Evolutionary conservation across 2,888 invertebrate species (phyloP), one percentile per base, ranked within the genome.

Genomic region (Aricia artaxerxes): DNA sequence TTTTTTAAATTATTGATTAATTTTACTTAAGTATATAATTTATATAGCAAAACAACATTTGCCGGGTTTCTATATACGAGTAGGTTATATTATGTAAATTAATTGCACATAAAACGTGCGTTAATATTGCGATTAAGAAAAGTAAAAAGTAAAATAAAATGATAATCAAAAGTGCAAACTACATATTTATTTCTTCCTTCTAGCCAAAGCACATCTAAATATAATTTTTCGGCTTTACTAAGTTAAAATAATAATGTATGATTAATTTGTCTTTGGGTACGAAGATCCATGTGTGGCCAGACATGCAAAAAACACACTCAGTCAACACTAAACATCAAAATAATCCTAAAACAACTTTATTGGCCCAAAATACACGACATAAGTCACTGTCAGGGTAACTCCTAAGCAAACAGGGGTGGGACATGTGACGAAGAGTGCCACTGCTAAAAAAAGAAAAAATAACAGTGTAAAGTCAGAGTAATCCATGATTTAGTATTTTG

Each of bases 291-390:
- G 38, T 69, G 69, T 69, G 35, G 69, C 13, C 69, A 69, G 13
- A 38, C 69, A 69, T 64, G 64, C 64, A 64, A 64, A 69, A 69
- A 69, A 69, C 69, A 69, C 69, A 16, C 69, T 35, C 35, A 38
- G 6, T 69, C 69, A 69, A 69, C 69, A 69, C 69, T 35, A 24
- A 76, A 76, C 57, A 76, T 76, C 49, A 57, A 76, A 49, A 75
- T 57, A 76, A 76, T 35, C 76, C 76, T 76, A 57, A 76, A 75
- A 76, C 57, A 76, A 76, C 53, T 57, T 76, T 13, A 76, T 76
- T 31, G 11, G 35, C 53, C 49, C 49, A 53, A 76, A 76, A 76
- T 57, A 76, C 76, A 57, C 5, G 13, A 16, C 49, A 76, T 76
- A 76, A 76, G 13, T 76, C 76, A 76, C 24, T 57, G 76, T 76